Evolutionary conservation across 2,888 invertebrate genomes (phyloP), one percentile per base, ranked within the genome.

Genomic region (Lypha dubia): DNA sequence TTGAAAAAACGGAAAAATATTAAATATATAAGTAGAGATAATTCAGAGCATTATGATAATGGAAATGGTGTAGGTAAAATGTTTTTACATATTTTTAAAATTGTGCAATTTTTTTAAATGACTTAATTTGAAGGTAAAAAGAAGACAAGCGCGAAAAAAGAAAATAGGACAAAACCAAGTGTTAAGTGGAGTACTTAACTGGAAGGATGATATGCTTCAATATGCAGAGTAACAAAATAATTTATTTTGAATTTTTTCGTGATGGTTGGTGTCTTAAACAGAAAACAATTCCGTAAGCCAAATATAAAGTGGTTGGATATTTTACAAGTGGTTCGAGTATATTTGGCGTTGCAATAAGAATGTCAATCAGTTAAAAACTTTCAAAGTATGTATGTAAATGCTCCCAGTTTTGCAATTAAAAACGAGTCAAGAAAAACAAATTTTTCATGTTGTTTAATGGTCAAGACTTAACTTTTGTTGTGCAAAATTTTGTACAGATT

Each of bases 31-130:
- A n/a, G n/a, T n/a, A n/a, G n/a, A n/a, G n/a, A n/a, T n/a, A n/a
- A n/a, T n/a, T n/a, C n/a, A n/a, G n/a, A 56, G 5, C 7, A 17
- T 56, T 53, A 15, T 2, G 5, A 9, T 32, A n/a, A n/a, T 1
- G 51, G 3, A 65, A 76, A 76, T 15, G 67, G 76, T 76, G 76
- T 70, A 77, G 17, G 22, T n/a, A 51, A 67, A 62, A 44, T 62
- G 62, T 68, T 49, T 68, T 49, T 58, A 44, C 32, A 62, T 8
- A 56, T 60, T 49, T 56, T 68, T 38, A 24, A 65, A 38, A 20
- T 53, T 63, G 28, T 79, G 46, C 11, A 65, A 63, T 28, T 28
- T 35, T 71, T 63, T 38, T 53, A 51, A 77, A 58, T 51, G 67
- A 68, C 67, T 77, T 68, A 38, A 70, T 28, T 67, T 46, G 46